These are phyloP conservation scores for Sciurus carolinensis DNA, from an alignment of 2,797 vertebrate genomes.

Conservation along the genomic window DNA sequence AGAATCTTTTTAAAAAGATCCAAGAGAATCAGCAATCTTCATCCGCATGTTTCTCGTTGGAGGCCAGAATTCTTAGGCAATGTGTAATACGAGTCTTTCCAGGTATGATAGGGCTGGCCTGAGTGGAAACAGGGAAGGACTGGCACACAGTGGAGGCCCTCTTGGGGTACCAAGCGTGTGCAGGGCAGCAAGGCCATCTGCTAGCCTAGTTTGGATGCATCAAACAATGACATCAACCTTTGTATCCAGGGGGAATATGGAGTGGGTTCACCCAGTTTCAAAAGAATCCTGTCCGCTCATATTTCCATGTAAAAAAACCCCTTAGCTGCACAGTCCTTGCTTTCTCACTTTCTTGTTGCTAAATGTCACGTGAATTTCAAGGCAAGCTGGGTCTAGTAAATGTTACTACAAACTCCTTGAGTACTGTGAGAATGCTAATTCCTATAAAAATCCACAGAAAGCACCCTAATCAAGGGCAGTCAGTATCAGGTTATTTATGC, in stretches of 20 bases:
- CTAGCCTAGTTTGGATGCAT: background rate
- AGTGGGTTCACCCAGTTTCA: background rate
- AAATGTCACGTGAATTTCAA: background rate
- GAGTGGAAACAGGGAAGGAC: background rate
- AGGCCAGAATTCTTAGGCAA: background rate
- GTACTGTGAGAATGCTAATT: background rate
- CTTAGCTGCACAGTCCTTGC: background rate
- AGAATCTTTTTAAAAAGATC: constrained; percentile 75
- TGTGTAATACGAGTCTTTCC: background rate
- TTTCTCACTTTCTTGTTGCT: constrained; percentile 36
- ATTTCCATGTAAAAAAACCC: background rate
- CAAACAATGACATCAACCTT: background rate
- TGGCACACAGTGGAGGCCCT: background rate
- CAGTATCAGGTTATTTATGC: constrained; percentile 54
- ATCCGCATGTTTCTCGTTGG: background rate
- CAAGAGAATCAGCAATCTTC: constrained; percentile 71
- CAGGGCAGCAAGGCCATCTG: background rate
- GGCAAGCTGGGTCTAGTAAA: background rate
- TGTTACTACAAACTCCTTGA: background rate
- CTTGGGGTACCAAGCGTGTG: too few species aligned
- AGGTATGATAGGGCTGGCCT: background rate
- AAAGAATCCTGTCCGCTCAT: background rate
- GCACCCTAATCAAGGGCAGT: constrained; percentile 35
- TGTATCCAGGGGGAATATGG: background rate
- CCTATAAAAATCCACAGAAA: background rate